Evolutionary conservation across 2,797 vertebrate species (phyloP), one percentile per base, ranked within the genome.

Genomic region (Amblyopsis hoosieri): DNA sequence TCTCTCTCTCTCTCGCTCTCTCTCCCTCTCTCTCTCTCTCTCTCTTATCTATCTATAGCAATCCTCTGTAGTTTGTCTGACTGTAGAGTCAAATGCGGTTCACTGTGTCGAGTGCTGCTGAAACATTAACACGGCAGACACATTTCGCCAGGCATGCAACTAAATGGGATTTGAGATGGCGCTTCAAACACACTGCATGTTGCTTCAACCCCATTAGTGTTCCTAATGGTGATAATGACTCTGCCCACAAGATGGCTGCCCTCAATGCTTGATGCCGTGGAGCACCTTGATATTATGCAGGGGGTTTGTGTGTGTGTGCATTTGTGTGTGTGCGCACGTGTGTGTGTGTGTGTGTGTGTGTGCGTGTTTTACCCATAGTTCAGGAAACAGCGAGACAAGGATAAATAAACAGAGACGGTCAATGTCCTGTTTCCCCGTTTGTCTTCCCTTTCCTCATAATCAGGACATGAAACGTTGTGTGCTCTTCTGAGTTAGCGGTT

Each of bases 71-170:
- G 72, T 70, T 71, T 48, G 6, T 61, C 46, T 64, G 48, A 19
- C 62, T 31, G 48, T 69, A 72, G 64, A 46, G 61, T 73, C 14
- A 1, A 88, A 92, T 89, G 82, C 91, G 91, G 91, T 91, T 91
- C 89, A 92, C 80, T 91, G 86, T 92, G 91, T 91, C 88, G 87
- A 81, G 84, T 65, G 2, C 76, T 75, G 45, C 87, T 92, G 79
- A 90, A 92, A 92, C 91, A 92, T 92, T 91, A 90, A 91, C 82
- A 71, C 15, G 45, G 56, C 7, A 17, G 42, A 61, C 52, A 66
- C 70, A 75, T n/a, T 10, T 23, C 6, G 50, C 75, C 73, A 62
- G 64, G 69, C 67, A 53, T 72, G 60, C 79, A 60, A 29, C 10
- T 48, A 11, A 48, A 12, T 48, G 3, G 12, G 12, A 12, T 48